These are phyloP conservation scores for Propithecus perrieri DNA, from an alignment of 2,797 vertebrate genomes.

Conservation along the genomic window DNA sequence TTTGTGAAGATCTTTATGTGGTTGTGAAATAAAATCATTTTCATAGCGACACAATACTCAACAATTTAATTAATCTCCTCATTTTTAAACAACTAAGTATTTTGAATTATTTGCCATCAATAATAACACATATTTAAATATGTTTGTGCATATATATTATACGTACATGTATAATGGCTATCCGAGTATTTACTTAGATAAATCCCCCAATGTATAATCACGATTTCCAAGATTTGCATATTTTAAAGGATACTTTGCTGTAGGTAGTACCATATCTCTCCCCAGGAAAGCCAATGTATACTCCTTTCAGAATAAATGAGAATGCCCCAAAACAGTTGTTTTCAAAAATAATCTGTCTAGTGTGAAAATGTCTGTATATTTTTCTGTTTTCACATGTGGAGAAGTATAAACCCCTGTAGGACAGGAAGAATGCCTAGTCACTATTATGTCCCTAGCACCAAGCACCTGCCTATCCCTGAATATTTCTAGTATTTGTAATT, in stretches of 20 bases:
- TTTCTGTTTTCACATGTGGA: not conserved
- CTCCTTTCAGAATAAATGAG: not conserved
- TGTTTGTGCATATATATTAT: not conserved
- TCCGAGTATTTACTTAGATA: not conserved
- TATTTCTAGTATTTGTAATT: not conserved
- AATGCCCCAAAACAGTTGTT: not conserved
- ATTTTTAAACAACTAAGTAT: not conserved
- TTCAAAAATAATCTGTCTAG: not conserved
- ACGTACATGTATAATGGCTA: not conserved
- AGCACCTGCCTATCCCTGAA: not conserved
- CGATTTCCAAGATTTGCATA: not conserved
- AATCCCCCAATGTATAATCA: not conserved
- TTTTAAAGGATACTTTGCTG: not conserved
- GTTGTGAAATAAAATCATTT: not conserved
- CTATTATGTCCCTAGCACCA: not conserved
- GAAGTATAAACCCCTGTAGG: not conserved
- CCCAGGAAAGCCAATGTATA: not conserved
- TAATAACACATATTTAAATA: not conserved
- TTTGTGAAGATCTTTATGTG: not conserved
- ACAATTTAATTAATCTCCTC: not conserved
- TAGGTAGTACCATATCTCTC: not conserved
- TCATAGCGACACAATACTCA: not conserved
- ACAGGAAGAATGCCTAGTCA: not conserved
- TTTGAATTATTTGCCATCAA: conserved; percentile 14
- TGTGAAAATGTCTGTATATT: not conserved